Percentiles rank a stretch among this genome's conserved stretches.
Evolutionary conservation across 2,113 vertebrate genomes (phyloP).

Genomic region (Motacilla tschutschensis): DNA sequence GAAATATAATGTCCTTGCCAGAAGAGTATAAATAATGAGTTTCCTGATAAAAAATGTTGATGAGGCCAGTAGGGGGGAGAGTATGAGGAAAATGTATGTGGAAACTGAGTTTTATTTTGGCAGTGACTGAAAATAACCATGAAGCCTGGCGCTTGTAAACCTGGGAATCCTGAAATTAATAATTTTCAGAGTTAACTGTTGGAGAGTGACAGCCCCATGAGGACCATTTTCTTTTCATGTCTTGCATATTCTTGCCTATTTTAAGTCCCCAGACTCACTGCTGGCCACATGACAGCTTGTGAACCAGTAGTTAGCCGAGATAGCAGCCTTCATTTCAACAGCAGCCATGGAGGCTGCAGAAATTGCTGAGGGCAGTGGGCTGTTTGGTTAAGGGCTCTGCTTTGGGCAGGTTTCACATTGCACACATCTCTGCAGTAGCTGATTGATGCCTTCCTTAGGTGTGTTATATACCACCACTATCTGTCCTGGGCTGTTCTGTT

Average conservation of each 20-base stretch:
- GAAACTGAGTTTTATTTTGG: constrained; percentile 59
- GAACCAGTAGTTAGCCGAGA: background rate
- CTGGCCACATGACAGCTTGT: background rate
- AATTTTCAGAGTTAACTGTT: constrained; percentile 40
- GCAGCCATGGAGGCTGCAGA: background rate
- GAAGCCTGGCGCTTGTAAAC: constrained; percentile 46
- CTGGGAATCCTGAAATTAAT: constrained; percentile 52
- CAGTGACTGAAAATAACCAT: constrained; percentile 27
- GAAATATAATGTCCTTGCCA: constrained; percentile 54
- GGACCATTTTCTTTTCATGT: constrained; percentile 8
- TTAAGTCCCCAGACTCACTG: background rate
- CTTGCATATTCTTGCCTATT: constrained; percentile 1
- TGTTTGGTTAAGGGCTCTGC: background rate
- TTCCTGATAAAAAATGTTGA: constrained; percentile 58
- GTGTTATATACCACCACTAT: background rate
- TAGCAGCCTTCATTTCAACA: background rate
- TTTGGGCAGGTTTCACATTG: background rate
- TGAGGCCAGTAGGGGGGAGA: constrained; percentile 22
- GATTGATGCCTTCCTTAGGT: background rate
- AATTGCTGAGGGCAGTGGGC: background rate
- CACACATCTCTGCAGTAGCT: background rate
- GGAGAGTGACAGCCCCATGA: constrained; percentile 3
- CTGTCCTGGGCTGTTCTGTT: background rate
- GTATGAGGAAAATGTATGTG: constrained; percentile 42
- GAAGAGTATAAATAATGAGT: constrained; percentile 49